Base-by-base conservation (phyloP, 2,888 invertebrate genomes). In the Argyresthia albistria region DNA sequence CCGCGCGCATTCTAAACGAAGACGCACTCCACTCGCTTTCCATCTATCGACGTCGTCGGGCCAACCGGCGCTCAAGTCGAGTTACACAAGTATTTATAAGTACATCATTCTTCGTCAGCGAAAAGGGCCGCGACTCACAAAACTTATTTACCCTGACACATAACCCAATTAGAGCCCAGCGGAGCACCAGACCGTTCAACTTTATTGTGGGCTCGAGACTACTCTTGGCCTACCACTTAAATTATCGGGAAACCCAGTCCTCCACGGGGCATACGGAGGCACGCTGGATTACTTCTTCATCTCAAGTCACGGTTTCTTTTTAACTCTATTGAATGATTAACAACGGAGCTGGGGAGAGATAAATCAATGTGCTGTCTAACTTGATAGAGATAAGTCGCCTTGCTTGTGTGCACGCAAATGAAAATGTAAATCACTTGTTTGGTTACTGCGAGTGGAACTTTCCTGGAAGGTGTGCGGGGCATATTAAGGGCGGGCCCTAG, bases 111-210 rank as follows among this genome's bases (percentile, higher is more conserved):
- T 25, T 25, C 25, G 25, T 25, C 25, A 25, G 25, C 25, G 25
- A 25, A 25, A 25, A 6, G 25, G 25, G 3, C 25, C 25, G 25
- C 25, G 25, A 6, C 25, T 25, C 61, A 61, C 55, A 61, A 57
- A 58, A 58, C 58, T 62, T 63, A 63, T 62, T 64, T 61, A 63
- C 60, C 59, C 58, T 58, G 63, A 65, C 65, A 60, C 57, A 64
- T 65, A 69, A 73, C 69, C 67, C 63, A 72, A 75, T 76, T 74
- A 73, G 62, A 60, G 58, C 58, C 55, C 39, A 62, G 58, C 61
- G 62, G 56, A 64, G 62, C 60, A 63, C 58, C 58, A 57, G 53
- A 57, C 59, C 59, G 66, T 68, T 67, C 64, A 66, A 71, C 61
- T 70, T 70, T 67, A 67, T 70, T 70, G 64, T 62, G 62, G 56